Evolutionary conservation across 1,140 invertebrate genomes (phyloP), one percentile per base, ranked within the genome.

Genomic region (Periplaneta americana): DNA sequence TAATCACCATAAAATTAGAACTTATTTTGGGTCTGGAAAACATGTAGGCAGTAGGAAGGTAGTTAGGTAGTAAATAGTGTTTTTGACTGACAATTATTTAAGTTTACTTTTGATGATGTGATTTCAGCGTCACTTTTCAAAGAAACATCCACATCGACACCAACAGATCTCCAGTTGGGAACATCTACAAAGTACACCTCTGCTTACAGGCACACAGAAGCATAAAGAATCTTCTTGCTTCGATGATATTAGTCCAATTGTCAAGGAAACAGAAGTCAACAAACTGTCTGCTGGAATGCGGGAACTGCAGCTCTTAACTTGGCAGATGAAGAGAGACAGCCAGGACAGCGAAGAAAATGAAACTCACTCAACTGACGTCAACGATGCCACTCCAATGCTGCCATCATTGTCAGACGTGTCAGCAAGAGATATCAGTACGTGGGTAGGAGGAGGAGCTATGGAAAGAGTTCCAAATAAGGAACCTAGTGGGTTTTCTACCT

Each of bases 361-460:
- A 66, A 17, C n/a, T 17, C 57, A 66, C 17, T 17, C 57, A 66
- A 66, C 57, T 66, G 78, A 57, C 18, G 78, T 57, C 83, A 88
- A 1, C 84, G 2, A 88, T 90, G 83, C 88, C 88, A n/a, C 48
- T 66, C 22, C 22, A 66, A 8, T 5, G 4, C n/a, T 66, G 22
- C n/a, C 22, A 6, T 66, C 48, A 28, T 5, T 66, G 48, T 86
- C 88, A 33, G 75, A 81, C 28, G 89, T 90, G 22, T 89, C 90
- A 32, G 89, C 91, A 86, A 89, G 89, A 84, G 90, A 91, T 86
- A 89, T 92, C 80, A 92, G 90, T 83, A 89, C 87, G 82, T 91
- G 90, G 91, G 48, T 66, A n/a, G 48, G 8, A n/a, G 48, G 48
- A n/a, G n/a, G 39, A 48, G 88, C 91, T 81, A 85, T 84, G 85